phyloP scores from a whole-genome alignment of 2,113 vertebrate genomes.

The Poecilia latipinna region DNA sequence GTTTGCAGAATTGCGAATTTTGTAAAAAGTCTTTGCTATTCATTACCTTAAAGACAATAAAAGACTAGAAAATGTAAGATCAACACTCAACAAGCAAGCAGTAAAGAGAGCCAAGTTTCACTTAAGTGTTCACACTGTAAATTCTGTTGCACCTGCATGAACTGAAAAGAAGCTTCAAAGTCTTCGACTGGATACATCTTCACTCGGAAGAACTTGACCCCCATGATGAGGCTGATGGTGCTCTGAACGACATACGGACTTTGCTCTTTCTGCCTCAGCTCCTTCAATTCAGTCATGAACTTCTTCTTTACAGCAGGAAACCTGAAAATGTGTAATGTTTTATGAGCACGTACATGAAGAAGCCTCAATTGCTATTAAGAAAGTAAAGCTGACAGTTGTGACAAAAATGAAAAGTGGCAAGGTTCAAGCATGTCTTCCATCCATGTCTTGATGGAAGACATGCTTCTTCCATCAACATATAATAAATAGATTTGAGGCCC shows the following conservation, averaged over 20 bases:
- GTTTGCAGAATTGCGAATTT: neutral
- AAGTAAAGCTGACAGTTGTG: slow-evolving; percentile 1
- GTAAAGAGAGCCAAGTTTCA: neutral
- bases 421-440: neutral
- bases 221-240: slow-evolving; percentile 97
- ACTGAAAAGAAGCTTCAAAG: slow-evolving; percentile 98
- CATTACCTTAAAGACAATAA: neutral
- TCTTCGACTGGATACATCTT: slow-evolving; percentile 99
- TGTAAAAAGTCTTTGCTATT: neutral
- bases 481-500: slow-evolving; percentile 31
- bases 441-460: neutral
- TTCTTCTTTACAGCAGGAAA: slow-evolving; percentile 91
- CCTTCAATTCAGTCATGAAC: slow-evolving; percentile 94
- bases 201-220: slow-evolving; percentile 97
- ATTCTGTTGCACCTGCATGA: slow-evolving; percentile 90
- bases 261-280: slow-evolving; percentile 94
- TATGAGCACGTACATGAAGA: slow-evolving; percentile 14
- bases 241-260: slow-evolving; percentile 92
- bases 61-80: neutral
- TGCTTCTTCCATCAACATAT: slow-evolving; percentile 1
- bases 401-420: slow-evolving; percentile 11
- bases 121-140: neutral
- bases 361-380: slow-evolving; percentile 22
- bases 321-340: slow-evolving; percentile 40
- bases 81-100: neutral